These are phyloP conservation scores for Hypselothyrea guttata DNA, from an alignment of 2,888 invertebrate genomes.

Conservation along the genomic window DNA sequence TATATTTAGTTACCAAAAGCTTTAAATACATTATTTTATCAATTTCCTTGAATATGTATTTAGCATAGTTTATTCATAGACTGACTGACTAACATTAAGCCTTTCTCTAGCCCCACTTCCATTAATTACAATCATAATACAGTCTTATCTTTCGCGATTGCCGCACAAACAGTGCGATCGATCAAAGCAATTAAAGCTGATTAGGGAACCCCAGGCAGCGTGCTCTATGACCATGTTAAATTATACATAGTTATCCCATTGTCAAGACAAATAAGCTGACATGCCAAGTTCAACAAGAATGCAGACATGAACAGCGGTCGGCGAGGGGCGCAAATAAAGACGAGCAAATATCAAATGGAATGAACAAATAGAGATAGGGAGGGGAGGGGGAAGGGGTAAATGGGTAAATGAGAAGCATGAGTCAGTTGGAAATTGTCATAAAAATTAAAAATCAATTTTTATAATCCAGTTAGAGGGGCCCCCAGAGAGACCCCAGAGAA, in stretches of 20 bases:
- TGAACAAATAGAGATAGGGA: conserved; percentile 8
- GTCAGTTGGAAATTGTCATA: conserved; percentile 77
- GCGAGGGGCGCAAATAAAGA: conserved; percentile 25
- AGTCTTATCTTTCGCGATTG: conserved; percentile 10
- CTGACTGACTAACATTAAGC: too few species aligned
- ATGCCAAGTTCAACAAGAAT: conserved; percentile 48
- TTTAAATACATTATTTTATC: too few species aligned
- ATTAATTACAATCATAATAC: not conserved
- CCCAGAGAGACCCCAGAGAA: conserved; percentile 13
- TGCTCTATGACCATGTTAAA: conserved; percentile 29
- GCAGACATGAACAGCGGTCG: not conserved
- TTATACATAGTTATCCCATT: conserved; percentile 49
- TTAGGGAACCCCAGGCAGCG: conserved; percentile 6
- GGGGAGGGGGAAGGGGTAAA: not conserved
- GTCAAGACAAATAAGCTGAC: conserved; percentile 55
- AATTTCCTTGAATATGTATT: too few species aligned
- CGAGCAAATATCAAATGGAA: conserved; percentile 49
- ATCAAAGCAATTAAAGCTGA: conserved; percentile 40
- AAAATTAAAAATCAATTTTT: conserved; percentile 81
- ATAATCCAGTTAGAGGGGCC: conserved; percentile 78
- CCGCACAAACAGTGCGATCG: conserved; percentile 23
- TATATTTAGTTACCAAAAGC: too few species aligned
- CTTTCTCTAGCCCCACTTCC: too few species aligned
- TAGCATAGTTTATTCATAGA: too few species aligned
- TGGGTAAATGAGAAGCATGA: conserved; percentile 32